phyloP scores from a whole-genome alignment of 1,140 invertebrate genomes.

The Brachionus calyciflorus region DNA sequence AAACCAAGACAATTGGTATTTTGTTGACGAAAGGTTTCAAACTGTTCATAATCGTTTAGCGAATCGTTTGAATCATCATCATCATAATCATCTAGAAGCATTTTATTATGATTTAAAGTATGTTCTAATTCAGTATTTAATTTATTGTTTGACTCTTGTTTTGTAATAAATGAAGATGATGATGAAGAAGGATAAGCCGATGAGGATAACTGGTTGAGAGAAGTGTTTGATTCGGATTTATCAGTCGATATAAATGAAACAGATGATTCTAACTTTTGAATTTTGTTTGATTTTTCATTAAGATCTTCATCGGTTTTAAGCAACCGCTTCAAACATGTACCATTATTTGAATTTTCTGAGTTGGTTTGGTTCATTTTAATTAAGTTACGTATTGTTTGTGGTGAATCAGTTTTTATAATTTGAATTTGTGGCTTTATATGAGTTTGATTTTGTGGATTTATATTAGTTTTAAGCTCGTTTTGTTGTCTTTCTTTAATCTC shows the following conservation, averaged over 20 bases:
- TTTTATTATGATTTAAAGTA: neutral
- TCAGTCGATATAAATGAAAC: neutral
- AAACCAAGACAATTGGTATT: neutral
- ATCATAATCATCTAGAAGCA: neutral
- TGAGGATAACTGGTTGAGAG: neutral
- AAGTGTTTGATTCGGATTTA: conserved; percentile 29
- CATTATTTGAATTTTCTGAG: neutral
- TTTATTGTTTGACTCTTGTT: neutral
- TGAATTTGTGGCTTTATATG: neutral
- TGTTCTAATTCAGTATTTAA: neutral
- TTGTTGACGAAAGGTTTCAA: neutral
- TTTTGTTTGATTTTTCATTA: neutral
- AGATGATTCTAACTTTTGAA: neutral
- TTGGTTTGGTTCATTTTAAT: neutral
- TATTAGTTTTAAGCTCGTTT: neutral
- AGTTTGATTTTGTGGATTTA: neutral
- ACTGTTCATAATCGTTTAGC: neutral
- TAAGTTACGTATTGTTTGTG: conserved; percentile 15
- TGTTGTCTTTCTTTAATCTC: neutral
- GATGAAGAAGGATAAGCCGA: conserved; percentile 21
- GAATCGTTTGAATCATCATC: neutral
- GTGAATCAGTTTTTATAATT: neutral
- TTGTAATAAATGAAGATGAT: neutral
- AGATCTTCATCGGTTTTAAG: neutral
- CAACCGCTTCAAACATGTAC: neutral